Evolutionary conservation across 2,888 invertebrate species (phyloP), one percentile per base, ranked within the genome.

Genomic region (Tyria jacobaeae): DNA sequence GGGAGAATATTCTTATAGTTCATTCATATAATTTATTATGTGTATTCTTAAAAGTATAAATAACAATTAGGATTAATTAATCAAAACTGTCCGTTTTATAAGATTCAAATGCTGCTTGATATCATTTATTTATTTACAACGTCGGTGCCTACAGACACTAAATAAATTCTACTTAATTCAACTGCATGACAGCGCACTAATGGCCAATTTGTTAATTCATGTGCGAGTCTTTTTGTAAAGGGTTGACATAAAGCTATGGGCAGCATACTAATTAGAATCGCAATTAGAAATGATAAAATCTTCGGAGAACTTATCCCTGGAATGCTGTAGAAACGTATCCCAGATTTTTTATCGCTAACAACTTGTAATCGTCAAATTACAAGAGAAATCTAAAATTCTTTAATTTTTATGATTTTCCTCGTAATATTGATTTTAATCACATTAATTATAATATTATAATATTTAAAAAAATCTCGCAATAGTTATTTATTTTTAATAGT

Each of bases 251-350:
- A 76, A 79, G 64, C 71, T 64, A 71, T 75, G 80, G 72, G 62
- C 73, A 68, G 78, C 71, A 77, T 82, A 81, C 80, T 83, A 83
- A 87, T 87, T 84, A 83, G 79, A 75, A 71, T 72, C 64, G 75
- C 77, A 84, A 83, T 84, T 83, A 80, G 78, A 72, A 68, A 73
- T 63, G 84, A 84, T 84, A 80, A 70, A 70, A 83, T 84, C 81
- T 79, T 52, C 54, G 39, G 47, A 49, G 70, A 63, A 66, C 68
- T 60, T 52, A 66, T 62, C 66, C n/a, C 53, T 69, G 71, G 77
- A 81, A 81, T 81, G 73, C 71, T 73, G 75, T 78, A 48, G 64
- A 68, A 62, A 52, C 67, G 63, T 62, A 67, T 66, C 65, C 60
- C 62, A 69, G 53, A 25, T 39, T 67, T 70, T 70, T 70, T 73